These are phyloP conservation scores for Tetrax tetrax DNA, from an alignment of 2,113 vertebrate species.

Conservation along the genomic window DNA sequence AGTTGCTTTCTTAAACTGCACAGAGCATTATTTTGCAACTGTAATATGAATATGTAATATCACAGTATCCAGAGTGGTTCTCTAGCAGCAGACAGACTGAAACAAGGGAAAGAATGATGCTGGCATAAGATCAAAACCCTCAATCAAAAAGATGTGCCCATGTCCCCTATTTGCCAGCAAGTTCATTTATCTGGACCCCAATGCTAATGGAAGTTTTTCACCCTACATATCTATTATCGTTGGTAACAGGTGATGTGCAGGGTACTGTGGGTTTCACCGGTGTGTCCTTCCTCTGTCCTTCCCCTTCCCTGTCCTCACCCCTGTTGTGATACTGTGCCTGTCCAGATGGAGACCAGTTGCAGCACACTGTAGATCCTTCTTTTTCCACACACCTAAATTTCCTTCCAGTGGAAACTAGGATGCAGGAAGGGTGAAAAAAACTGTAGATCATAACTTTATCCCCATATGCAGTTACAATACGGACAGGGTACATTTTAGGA, in stretches of 20 bases:
- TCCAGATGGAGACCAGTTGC: not conserved
- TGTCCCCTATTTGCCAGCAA: not conserved
- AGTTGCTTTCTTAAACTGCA: not conserved
- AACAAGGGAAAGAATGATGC: not conserved
- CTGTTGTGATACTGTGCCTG: not conserved
- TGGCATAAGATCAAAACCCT: not conserved
- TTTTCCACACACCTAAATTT: not conserved
- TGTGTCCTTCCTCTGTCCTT: not conserved
- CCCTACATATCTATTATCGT: not conserved
- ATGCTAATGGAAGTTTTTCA: not conserved
- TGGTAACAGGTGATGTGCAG: not conserved
- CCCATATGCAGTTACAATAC: not conserved
- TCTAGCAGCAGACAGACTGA: not conserved
- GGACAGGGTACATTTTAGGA: not conserved
- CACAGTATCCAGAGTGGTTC: not conserved
- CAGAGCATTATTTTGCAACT: not conserved
- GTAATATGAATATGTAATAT: not conserved
- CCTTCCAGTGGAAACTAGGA: not conserved
- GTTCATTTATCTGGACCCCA: not conserved
- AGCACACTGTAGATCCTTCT: not conserved
- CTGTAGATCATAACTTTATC: not conserved
- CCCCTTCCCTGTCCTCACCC: not conserved
- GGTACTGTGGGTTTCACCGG: not conserved
- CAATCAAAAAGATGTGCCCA: not conserved
- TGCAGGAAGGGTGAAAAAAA: not conserved